Percentiles rank a stretch among this genome's conserved stretches.
phyloP scores from a whole-genome alignment of 2,113 vertebrate species.

The Ornithorhynchus anatinus region DNA sequence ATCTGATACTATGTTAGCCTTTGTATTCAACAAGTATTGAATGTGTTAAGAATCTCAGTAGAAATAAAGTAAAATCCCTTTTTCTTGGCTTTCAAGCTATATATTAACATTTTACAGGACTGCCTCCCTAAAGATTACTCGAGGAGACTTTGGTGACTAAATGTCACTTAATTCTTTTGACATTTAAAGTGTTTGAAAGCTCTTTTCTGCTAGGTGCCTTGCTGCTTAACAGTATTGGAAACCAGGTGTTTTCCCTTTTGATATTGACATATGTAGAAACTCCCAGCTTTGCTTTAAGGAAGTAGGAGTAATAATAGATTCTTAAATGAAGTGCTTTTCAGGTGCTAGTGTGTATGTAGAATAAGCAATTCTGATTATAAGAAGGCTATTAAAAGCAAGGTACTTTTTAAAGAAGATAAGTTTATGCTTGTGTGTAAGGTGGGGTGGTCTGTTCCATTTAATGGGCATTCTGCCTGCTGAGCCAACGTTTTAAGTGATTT shows the following conservation, averaged over 20 bases:
- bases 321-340: slow-evolving; percentile 23
- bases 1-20: no score
- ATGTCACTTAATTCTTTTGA: slow-evolving; percentile 23
- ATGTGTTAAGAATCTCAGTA: neutral
- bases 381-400: neutral
- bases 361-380: slow-evolving; percentile 1
- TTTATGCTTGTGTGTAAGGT: neutral
- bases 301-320: slow-evolving; percentile 18
- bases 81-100: neutral
- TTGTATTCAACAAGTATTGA: no score
- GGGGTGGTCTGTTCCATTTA: no score
- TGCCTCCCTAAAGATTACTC: neutral
- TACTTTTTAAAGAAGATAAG: neutral
- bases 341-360: neutral
- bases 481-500: no score
- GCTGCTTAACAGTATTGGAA: neutral
- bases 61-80: no score
- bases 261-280: slow-evolving; percentile 26
- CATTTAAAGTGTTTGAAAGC: slow-evolving; percentile 22
- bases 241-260: neutral
- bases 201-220: neutral
- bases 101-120: neutral
- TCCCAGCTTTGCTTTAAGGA: neutral
- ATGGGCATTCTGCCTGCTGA: no score
- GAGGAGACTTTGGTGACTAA: slow-evolving; percentile 4